Evolutionary conservation across 2,797 vertebrate species (phyloP).

Genomic region (Helicolenus hilgendorfi): DNA sequence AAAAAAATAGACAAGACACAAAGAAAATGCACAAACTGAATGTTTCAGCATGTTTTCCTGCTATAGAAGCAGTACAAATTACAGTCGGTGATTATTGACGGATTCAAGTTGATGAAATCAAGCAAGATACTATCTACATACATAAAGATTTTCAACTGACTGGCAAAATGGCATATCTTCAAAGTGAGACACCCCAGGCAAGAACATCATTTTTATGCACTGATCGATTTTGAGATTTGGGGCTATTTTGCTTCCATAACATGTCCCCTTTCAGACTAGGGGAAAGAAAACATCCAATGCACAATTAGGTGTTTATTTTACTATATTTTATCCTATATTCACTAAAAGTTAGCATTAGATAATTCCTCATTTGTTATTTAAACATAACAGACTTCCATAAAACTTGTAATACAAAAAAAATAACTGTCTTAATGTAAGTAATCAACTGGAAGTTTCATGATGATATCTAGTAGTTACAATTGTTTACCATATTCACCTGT

Average conservation of each 20-base stretch:
- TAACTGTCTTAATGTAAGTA: neutral
- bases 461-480: neutral
- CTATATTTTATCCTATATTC: neutral
- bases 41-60: neutral
- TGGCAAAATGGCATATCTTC: neutral
- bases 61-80: neutral
- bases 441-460: neutral
- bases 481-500: neutral
- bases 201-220: neutral
- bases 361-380: neutral
- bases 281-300: neutral
- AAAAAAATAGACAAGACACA: neutral
- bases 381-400: neutral
- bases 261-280: no score
- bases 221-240: no score
- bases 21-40: neutral
- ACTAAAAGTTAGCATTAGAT: neutral
- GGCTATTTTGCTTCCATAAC: no score
- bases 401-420: neutral
- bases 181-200: neutral
- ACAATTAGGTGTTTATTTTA: neutral
- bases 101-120: neutral
- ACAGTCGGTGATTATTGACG: neutral
- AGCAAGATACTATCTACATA: no score
- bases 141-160: no score